A percentile compares a stretch with the other conserved stretches of the same genome.
Evolutionary conservation across 2,797 vertebrate genomes (phyloP).

Genomic region (Pelochelys cantorii): DNA sequence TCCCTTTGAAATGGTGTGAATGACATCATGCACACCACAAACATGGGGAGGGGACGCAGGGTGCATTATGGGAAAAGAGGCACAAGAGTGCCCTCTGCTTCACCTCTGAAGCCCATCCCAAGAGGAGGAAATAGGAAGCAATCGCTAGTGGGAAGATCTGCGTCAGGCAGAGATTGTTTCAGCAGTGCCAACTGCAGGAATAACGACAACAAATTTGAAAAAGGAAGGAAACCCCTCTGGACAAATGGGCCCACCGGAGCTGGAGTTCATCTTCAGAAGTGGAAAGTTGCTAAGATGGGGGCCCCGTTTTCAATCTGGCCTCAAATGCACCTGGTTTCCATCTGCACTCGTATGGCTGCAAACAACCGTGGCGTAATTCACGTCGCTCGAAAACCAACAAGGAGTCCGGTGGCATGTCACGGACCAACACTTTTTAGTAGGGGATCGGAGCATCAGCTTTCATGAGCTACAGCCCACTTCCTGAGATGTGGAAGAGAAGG

Average conservation of each 20-base stretch:
- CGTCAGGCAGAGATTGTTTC: accelerated
- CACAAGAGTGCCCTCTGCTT: background rate
- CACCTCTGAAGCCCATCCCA: background rate
- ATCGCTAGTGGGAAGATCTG: background rate
- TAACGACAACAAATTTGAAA: background rate
- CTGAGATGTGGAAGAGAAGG: too few relatives aligned
- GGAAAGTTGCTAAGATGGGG: background rate
- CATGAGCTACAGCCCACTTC: too few relatives aligned
- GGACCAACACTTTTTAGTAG: too few relatives aligned
- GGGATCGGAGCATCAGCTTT: too few relatives aligned
- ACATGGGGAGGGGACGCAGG: background rate
- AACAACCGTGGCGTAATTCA: background rate
- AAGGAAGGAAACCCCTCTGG: background rate
- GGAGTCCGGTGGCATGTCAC: too few relatives aligned
- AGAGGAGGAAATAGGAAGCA: background rate
- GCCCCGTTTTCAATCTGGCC: background rate
- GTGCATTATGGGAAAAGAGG: background rate
- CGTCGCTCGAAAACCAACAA: background rate
- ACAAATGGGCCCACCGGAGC: background rate
- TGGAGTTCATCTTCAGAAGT: background rate
- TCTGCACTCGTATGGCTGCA: background rate
- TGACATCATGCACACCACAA: background rate
- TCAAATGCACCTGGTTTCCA: background rate
- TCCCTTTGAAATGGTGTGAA: background rate
- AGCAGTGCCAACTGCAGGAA: background rate